Evolutionary conservation across 2,113 vertebrate genomes (phyloP), one percentile per base, ranked within the genome.

Genomic region (Clarias magur): DNA sequence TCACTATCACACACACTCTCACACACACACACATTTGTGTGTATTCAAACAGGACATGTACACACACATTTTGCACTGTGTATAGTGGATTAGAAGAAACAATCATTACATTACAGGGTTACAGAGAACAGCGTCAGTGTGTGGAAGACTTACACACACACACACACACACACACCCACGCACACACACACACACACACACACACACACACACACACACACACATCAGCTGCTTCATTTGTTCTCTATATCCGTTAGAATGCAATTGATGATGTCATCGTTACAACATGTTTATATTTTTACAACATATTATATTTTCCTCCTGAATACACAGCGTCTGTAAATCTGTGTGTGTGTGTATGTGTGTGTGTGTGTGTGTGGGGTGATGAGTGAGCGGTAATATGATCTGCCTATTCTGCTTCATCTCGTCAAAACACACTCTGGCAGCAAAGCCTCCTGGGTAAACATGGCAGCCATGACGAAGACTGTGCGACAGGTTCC

Each of bases 371-470:
- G 78, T 81, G 83, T 82, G 78, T 82, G 42, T 75, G 90, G 84
- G 88, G 84, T n/a, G 90, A 91, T 87, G 92, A 92, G 88, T 89
- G 91, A 93, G 90, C 4, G 57, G 93, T 95, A 95, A 95, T 11
- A 17, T 25, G 85, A 95, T 93, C 93, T 93, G 94, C 93, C 94
- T 94, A 95, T 94, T 93, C 91, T 91, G 91, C 88, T 94, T 80
- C 90, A 91, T 90, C 90, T 93, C 93, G 91, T 94, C 94, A 92
- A 95, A 95, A 95, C 94, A 95, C 94, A 93, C 92, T 90, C 90
- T 42, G 88, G 63, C 90, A 92, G 93, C 93, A 90, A 86, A 93
- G 94, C 93, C 94, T 94, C 93, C 93, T 94, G 94, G 94, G 93
- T 94, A 95, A 94, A 95, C 92, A 91, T 88, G 91, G 86, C 85